These are phyloP conservation scores for zebrafish (Danio rerio) DNA, from an alignment of 2,113 vertebrate species.

Conservation along the genomic window GRCz12tu NC_133184.1:35413501-35414000, in stretches of 20 bases:
- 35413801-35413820: neutral
- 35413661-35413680: neutral
- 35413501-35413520: neutral
- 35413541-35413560: neutral
- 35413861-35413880: slow-evolving; percentile 17
- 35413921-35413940: neutral
- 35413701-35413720: slow-evolving; percentile 26
- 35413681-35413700: slow-evolving; percentile 7
- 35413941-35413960: neutral
- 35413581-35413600: neutral
- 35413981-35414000: neutral
- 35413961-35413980: neutral
- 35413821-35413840: neutral
- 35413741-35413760: neutral
- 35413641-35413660: neutral
- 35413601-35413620: slow-evolving; percentile 13
- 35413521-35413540: neutral
- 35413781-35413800: neutral
- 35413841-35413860: slow-evolving; percentile 26
- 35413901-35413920: neutral
- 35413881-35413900: slow-evolving; percentile 45
- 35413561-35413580: neutral
- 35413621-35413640: neutral
- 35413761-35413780: slow-evolving; percentile 19
- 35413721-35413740: neutral